Conservation (phyloP, 1,140 invertebrate species). For the Pomacea maculata region DNA sequence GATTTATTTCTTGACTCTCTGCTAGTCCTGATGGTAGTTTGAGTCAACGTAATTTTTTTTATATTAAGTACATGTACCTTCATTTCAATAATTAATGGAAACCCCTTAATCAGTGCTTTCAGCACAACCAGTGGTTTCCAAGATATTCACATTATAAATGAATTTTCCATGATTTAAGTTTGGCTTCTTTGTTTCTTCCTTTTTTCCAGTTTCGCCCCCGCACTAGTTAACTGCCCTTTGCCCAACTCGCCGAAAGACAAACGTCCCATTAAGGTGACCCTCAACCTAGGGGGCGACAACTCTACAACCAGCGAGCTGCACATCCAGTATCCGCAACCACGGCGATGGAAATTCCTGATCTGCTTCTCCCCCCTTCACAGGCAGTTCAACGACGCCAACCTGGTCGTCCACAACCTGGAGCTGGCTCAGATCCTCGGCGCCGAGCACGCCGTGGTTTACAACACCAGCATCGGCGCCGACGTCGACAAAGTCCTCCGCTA, state of each 20-base stretch:
- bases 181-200: too few relatives aligned
- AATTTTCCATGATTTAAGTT: too few relatives aligned
- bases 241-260: not conserved
- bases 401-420: not conserved
- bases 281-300: not conserved
- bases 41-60: too few relatives aligned
- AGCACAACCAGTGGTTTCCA: too few relatives aligned
- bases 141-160: too few relatives aligned
- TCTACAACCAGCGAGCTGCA: not conserved
- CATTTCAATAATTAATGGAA: too few relatives aligned
- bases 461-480: not conserved
- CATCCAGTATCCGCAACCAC: not conserved
- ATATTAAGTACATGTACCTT: too few relatives aligned
- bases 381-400: not conserved
- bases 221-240: not conserved
- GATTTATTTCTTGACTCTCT: too few relatives aligned
- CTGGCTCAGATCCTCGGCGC: conserved; percentile 8
- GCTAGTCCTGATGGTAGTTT: too few relatives aligned
- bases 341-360: not conserved
- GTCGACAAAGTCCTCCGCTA: not conserved
- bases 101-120: too few relatives aligned
- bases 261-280: not conserved
- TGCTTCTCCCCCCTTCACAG: conserved; percentile 7
- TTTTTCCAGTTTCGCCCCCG: not conserved
- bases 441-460: conserved; percentile 11